Evolutionary conservation across 2,113 vertebrate genomes (phyloP).

Genomic region (Microcebus tavaratra): DNA sequence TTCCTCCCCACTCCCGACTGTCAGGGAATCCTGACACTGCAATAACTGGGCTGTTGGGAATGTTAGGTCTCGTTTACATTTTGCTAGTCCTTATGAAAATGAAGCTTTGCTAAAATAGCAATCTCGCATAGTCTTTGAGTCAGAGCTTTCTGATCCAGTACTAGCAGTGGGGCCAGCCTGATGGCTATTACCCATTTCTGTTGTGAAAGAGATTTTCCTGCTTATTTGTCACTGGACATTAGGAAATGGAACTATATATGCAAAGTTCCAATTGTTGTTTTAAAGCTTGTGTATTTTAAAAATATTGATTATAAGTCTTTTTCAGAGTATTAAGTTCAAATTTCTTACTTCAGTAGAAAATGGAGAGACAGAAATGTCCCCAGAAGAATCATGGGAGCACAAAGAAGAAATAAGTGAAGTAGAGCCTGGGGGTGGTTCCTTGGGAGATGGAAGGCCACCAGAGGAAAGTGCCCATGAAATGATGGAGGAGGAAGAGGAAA

Average conservation of each 20-base stretch:
- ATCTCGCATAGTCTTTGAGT: too few species aligned
- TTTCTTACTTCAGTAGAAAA: slow-evolving; percentile 91
- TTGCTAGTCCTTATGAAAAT: too few species aligned
- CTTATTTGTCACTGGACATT: neutral
- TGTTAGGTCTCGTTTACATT: too few species aligned
- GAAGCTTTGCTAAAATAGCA: too few species aligned
- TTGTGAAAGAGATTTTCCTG: slow-evolving; percentile 41
- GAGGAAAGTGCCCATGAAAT: slow-evolving; percentile 89
- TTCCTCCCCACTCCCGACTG: too few species aligned
- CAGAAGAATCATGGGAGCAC: slow-evolving; percentile 97
- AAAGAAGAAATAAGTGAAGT: slow-evolving; percentile 93
- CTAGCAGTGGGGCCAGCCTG: too few species aligned
- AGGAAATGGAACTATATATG: neutral
- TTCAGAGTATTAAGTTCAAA: slow-evolving; percentile 41
- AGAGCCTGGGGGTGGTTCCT: slow-evolving; percentile 84
- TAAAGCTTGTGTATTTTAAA: slow-evolving; percentile 21
- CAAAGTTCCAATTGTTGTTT: neutral
- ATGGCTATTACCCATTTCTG: neutral
- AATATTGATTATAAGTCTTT: neutral
- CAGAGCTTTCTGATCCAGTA: too few species aligned
- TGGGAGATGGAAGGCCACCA: slow-evolving; percentile 84
- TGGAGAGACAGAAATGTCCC: slow-evolving; percentile 94
- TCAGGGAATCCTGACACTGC: too few species aligned
- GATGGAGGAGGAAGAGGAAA: slow-evolving; percentile 97
- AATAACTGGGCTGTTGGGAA: too few species aligned